Base-by-base conservation (phyloP, 2,888 invertebrate genomes). In the Altica lythri region DNA sequence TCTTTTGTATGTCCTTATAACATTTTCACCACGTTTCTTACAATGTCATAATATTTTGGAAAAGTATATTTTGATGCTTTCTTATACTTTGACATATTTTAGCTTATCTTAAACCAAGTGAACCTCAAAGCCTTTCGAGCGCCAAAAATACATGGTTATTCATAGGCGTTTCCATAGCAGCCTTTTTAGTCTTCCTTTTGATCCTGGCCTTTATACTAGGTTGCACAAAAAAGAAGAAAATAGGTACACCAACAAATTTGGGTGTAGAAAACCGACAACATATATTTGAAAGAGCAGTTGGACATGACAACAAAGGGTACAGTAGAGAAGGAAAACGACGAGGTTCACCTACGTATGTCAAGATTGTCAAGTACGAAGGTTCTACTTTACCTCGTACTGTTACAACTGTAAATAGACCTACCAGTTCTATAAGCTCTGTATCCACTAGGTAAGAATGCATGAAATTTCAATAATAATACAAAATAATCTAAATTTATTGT, bases 21-120 rank as follows among this genome's bases (percentile, higher is more conserved):
- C n/a, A n/a, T n/a, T n/a, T n/a, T n/a, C n/a, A n/a, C n/a, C n/a
- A n/a, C n/a, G n/a, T n/a, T n/a, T n/a, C n/a, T n/a, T n/a, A n/a
- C n/a, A n/a, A n/a, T n/a, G n/a, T n/a, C n/a, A n/a, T n/a, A n/a
- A n/a, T n/a, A n/a, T n/a, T n/a, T n/a, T n/a, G n/a, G n/a, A n/a
- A n/a, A n/a, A n/a, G n/a, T n/a, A n/a, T n/a, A n/a, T n/a, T n/a
- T n/a, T n/a, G n/a, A n/a, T n/a, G n/a, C n/a, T n/a, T n/a, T n/a
- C n/a, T n/a, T n/a, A n/a, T n/a, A n/a, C n/a, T n/a, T n/a, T n/a
- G n/a, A n/a, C n/a, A n/a, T 42, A 29, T 74, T 75, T 14, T 78
- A 88, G 89, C 89, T 57, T 89, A 86, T 75, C 76, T 88, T 68
- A 86, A 85, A 72, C 82, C 84, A 29, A 79, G 83, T 1, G 82